phyloP scores from a whole-genome alignment of 2,797 vertebrate species.

The Gymnoscopelus braueri region DNA sequence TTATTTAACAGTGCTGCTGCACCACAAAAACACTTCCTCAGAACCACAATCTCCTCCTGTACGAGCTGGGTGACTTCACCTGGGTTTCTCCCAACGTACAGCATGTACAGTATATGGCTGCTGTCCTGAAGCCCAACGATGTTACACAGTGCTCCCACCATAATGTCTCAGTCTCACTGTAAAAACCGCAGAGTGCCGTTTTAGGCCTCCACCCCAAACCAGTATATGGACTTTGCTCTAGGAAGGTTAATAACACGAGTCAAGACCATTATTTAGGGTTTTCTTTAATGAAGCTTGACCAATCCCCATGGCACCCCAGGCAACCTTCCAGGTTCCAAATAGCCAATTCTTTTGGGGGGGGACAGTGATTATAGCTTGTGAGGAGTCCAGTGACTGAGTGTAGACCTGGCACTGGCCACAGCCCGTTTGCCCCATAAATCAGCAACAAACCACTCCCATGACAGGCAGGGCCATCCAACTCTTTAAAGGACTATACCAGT shows the following conservation, averaged over 20 bases:
- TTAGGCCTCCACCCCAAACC: slow-evolving; percentile 30
- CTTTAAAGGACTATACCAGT: too few species aligned
- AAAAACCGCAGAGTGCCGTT: slow-evolving; percentile 31
- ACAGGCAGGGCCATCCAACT: too few species aligned
- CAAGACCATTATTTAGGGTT: slow-evolving; percentile 15
- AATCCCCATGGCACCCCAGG: background rate
- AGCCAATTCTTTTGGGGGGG: background rate
- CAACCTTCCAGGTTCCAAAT: slow-evolving; percentile 11
- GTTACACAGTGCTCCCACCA: slow-evolving; percentile 11
- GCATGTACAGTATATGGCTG: slow-evolving; percentile 28
- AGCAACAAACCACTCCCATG: slow-evolving; percentile 27
- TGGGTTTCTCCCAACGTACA: slow-evolving; percentile 29
- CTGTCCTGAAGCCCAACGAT: slow-evolving; percentile 26
- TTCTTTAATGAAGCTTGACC: background rate
- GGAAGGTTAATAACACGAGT: slow-evolving; percentile 55
- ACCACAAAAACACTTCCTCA: slow-evolving; percentile 50
- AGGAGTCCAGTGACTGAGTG: slow-evolving; percentile 38
- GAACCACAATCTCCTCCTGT: slow-evolving; percentile 35
- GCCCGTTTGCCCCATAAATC: slow-evolving; percentile 42
- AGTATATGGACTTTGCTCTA: slow-evolving; percentile 57
- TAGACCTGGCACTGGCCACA: slow-evolving; percentile 41
- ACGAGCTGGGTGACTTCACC: slow-evolving; percentile 36
- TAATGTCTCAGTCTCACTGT: slow-evolving; percentile 20
- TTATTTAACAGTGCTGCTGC: slow-evolving; percentile 31
- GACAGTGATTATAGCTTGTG: slow-evolving; percentile 19